Conservation (phyloP, 2,888 invertebrate genomes). For the Pharmacophagus antenor region DNA sequence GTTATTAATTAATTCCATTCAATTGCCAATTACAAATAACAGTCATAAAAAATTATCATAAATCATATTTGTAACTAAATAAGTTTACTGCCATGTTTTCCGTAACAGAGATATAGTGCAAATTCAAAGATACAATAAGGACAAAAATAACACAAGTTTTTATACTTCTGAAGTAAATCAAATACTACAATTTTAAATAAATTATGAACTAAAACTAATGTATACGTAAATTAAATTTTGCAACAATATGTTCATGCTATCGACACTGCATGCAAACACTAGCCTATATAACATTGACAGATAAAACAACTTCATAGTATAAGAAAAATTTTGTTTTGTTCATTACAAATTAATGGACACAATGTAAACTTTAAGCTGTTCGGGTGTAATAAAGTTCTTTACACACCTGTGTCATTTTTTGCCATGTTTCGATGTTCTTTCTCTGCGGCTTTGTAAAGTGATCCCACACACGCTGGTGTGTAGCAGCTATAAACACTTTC, state of each 20-base stretch:
- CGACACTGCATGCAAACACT: conserved; percentile 17
- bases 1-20: not conserved
- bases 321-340: conserved; percentile 9
- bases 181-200: too few relatives aligned
- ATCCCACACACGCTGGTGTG: conserved; percentile 99
- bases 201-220: not conserved
- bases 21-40: not conserved
- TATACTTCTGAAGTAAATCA: not conserved
- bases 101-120: not conserved
- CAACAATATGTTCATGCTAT: conserved; percentile 11
- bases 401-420: conserved; percentile 95
- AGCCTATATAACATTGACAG: conserved; percentile 1
- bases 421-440: conserved; percentile 99
- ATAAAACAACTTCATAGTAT: conserved; percentile 4
- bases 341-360: conserved; percentile 9
- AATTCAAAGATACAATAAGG: not conserved
- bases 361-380: conserved; percentile 4
- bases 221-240: not conserved
- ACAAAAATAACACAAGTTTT: not conserved
- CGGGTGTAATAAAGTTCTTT: conserved; percentile 23
- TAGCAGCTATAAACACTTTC: conserved; percentile 97
- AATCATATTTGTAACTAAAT: not conserved
- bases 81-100: not conserved
- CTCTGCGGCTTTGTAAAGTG: conserved; percentile 99
- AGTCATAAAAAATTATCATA: not conserved